These are phyloP conservation scores for Heliconius aoede DNA, from an alignment of 2,888 invertebrate genomes.

Conservation along the genomic window DNA sequence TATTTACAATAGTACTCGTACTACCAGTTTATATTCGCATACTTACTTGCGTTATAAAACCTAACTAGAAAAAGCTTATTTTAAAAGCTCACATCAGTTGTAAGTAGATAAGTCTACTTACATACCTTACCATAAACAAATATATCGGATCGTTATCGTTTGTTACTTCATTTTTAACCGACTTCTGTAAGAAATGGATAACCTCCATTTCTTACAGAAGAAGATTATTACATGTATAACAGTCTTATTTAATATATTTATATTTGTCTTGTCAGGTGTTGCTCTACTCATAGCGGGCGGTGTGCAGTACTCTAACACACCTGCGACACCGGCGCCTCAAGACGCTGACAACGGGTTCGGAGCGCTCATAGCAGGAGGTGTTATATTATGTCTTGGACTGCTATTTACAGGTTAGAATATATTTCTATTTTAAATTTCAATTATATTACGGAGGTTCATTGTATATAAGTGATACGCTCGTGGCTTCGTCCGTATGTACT, in stretches of 20 bases:
- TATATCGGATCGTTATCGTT: background rate
- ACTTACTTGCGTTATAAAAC: slow-evolving; percentile 14
- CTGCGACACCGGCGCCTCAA: slow-evolving; percentile 67
- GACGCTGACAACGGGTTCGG: slow-evolving; percentile 75
- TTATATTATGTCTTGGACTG: slow-evolving; percentile 85
- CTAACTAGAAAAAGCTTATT: background rate
- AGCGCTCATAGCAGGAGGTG: slow-evolving; percentile 85
- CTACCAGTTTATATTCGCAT: slow-evolving; percentile 37
- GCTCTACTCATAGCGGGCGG: slow-evolving; percentile 86
- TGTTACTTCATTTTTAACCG: slow-evolving; percentile 1
- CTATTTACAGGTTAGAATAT: slow-evolving; percentile 81
- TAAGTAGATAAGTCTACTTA: background rate
- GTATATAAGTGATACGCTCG: no score
- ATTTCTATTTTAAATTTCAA: background rate
- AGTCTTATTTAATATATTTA: background rate
- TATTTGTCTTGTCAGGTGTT: slow-evolving; percentile 74
- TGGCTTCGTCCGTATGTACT: no score
- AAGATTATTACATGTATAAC: no score
- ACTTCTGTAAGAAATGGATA: no score
- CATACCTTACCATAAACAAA: slow-evolving; percentile 18
- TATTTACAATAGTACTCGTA: slow-evolving; percentile 33
- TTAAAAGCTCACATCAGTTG: background rate
- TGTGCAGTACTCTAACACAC: slow-evolving; percentile 82
- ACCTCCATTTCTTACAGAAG: no score
- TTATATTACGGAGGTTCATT: no score